Conservation (phyloP, 2,797 vertebrate species). For the Catharus ustulatus region DNA sequence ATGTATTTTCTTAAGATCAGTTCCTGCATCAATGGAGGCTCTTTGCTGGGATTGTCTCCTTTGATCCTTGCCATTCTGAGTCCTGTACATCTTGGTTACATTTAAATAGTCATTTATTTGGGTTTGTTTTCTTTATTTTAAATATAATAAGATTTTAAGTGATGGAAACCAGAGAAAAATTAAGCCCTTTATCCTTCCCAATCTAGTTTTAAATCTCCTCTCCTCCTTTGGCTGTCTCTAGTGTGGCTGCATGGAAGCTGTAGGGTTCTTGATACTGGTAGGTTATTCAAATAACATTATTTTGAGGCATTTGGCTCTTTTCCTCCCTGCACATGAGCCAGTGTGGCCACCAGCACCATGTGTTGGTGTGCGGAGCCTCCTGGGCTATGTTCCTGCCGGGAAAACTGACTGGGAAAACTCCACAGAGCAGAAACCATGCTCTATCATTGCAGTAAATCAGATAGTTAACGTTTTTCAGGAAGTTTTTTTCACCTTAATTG, state of each 20-base stretch:
- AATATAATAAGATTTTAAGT: not conserved
- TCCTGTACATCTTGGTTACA: not conserved
- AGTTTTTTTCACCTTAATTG: not conserved
- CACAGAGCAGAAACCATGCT: not conserved
- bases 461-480: not conserved
- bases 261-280: not conserved
- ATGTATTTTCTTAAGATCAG: not conserved
- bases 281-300: not conserved
- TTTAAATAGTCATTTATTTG: not conserved
- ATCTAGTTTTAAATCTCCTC: not conserved
- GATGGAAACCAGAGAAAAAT: not conserved
- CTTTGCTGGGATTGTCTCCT: not conserved
- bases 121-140: not conserved
- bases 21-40: not conserved
- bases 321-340: not conserved
- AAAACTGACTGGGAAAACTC: not conserved
- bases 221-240: not conserved
- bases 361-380: not conserved
- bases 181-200: not conserved
- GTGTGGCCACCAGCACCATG: not conserved
- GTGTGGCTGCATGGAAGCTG: not conserved
- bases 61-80: not conserved
- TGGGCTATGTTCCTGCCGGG: not conserved
- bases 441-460: not conserved
- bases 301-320: not conserved